phyloP scores from a whole-genome alignment of 1,140 invertebrate species.

The Solenopsis invicta region DNA sequence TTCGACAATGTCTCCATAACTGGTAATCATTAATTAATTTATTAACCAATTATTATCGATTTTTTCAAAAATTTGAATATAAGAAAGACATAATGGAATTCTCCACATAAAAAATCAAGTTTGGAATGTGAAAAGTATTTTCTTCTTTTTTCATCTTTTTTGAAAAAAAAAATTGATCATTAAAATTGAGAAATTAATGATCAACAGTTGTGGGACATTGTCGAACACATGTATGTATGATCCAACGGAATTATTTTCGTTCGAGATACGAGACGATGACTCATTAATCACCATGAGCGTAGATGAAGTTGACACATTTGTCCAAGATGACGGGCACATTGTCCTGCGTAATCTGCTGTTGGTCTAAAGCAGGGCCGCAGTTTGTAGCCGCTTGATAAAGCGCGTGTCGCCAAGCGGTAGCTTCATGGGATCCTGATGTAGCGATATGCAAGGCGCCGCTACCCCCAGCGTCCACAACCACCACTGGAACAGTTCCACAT shows the following conservation, averaged over 20 bases:
- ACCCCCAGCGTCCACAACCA: conserved; percentile 81
- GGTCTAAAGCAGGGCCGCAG: conserved; percentile 91
- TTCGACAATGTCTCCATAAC: too few species aligned
- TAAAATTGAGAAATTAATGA: not conserved
- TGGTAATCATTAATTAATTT: not conserved
- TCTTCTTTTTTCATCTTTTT: not conserved
- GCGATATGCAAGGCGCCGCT: conserved; percentile 82
- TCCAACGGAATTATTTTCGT: not conserved
- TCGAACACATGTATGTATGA: too few species aligned
- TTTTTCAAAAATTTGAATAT: too few species aligned
- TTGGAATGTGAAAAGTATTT: not conserved
- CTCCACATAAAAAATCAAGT: too few species aligned
- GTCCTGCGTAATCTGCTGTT: conserved; percentile 95
- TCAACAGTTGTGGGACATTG: not conserved
- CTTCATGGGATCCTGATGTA: conserved; percentile 81
- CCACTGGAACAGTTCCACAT: conserved; percentile 74
- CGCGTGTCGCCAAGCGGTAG: conserved; percentile 90
- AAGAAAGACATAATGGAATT: not conserved
- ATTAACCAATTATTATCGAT: too few species aligned
- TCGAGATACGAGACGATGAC: not conserved
- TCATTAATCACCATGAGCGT: conserved; percentile 90
- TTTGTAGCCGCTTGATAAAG: conserved; percentile 91
- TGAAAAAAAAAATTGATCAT: not conserved
- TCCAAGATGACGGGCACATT: conserved; percentile 96
- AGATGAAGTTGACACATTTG: conserved; percentile 96